These are phyloP conservation scores for Oreonectes daqikongensis DNA, from an alignment of 2,797 vertebrate species.

Conservation along the genomic window DNA sequence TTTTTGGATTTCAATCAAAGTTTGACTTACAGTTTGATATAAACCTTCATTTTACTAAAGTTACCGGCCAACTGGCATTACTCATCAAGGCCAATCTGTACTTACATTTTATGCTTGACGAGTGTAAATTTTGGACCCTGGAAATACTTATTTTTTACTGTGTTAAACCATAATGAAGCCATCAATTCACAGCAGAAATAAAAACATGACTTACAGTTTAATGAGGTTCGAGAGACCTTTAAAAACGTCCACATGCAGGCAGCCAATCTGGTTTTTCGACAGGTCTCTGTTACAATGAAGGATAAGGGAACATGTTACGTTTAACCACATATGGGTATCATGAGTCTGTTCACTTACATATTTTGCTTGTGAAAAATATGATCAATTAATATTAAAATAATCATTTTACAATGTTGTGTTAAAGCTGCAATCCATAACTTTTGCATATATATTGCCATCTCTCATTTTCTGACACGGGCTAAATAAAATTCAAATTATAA, in stretches of 20 bases:
- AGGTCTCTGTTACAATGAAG: slow-evolving; percentile 82
- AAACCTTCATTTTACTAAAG: background rate
- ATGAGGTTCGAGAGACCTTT: slow-evolving; percentile 88
- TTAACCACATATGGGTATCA: background rate
- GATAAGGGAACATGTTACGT: slow-evolving; percentile 2
- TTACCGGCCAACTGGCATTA: background rate
- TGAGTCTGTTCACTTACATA: too few species aligned
- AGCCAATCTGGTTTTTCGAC: slow-evolving; percentile 96
- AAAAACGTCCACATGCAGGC: slow-evolving; percentile 91
- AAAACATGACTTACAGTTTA: slow-evolving; percentile 85
- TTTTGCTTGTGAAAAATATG: too few species aligned
- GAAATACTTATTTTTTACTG: background rate
- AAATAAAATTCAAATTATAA: too few species aligned
- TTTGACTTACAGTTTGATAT: background rate
- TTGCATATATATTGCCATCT: too few species aligned
- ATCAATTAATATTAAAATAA: too few species aligned
- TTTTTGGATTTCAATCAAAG: background rate
- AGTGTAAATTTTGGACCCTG: background rate
- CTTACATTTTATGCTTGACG: background rate
- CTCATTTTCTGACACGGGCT: too few species aligned
- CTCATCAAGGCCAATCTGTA: background rate
- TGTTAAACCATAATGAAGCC: background rate
- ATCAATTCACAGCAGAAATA: background rate
- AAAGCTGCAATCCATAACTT: too few species aligned
- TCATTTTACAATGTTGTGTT: too few species aligned